Evolutionary conservation across 1,140 invertebrate species (phyloP).

Genomic region (Drosophila albomicans): DNA sequence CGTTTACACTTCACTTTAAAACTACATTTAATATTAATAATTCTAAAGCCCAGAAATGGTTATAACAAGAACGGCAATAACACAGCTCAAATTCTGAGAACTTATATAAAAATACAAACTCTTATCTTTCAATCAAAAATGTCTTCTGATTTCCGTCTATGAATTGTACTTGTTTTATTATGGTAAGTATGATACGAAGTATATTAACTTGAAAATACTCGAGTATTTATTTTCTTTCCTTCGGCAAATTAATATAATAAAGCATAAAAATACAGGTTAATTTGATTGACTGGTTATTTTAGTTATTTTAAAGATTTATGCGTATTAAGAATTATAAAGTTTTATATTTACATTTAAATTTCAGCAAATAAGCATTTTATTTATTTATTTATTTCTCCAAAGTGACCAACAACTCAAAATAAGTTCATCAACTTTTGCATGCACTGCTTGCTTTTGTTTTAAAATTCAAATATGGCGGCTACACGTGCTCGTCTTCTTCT

Average conservation of each 20-base stretch:
- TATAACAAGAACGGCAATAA: slow-evolving; percentile 75
- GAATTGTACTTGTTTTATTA: background rate
- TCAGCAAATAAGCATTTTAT: too few relatives aligned
- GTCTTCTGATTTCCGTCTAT: slow-evolving; percentile 17
- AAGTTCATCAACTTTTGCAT: background rate
- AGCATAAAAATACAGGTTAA: too few relatives aligned
- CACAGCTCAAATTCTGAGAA: slow-evolving; percentile 82
- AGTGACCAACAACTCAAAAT: too few relatives aligned
- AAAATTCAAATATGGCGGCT: slow-evolving; percentile 22
- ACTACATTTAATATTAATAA: slow-evolving; percentile 77
- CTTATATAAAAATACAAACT: slow-evolving; percentile 81
- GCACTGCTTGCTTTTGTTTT: too few relatives aligned
- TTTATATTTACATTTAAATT: too few relatives aligned
- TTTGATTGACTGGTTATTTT: too few relatives aligned
- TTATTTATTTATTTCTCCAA: too few relatives aligned
- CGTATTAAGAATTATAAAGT: too few relatives aligned
- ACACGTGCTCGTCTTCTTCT: slow-evolving; percentile 4
- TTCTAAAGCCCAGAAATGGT: slow-evolving; percentile 64
- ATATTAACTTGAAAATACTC: background rate
- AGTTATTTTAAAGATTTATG: too few relatives aligned
- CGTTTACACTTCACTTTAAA: slow-evolving; percentile 76
- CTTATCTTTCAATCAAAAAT: slow-evolving; percentile 77
- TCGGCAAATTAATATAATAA: background rate
- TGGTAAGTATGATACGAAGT: background rate
- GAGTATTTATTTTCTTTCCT: background rate